Evolutionary conservation across 2,113 vertebrate species (phyloP), one percentile per base, ranked within the genome.

Genomic region (Pelecanoides urinatrix): DNA sequence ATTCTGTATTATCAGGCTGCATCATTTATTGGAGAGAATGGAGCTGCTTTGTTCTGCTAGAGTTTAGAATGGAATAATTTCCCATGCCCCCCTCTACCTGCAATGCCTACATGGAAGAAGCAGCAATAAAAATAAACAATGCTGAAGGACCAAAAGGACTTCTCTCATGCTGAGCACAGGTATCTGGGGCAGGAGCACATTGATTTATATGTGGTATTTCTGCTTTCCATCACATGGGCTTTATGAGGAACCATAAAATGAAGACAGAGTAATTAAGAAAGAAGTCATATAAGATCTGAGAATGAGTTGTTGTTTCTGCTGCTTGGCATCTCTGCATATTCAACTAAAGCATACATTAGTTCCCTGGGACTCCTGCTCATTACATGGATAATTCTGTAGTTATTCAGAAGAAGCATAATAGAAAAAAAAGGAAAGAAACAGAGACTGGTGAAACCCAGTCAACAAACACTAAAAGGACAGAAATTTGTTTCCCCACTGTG

Each of bases 201-300:
- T 68, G 73, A 90, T 85, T 93, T 91, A 77, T 88, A 17, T 22
- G 29, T 30, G 61, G 40, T 6, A 40, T 94, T 97, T 79, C 90
- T 86, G 32, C 44, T 85, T 93, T 79, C 30, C 0, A 4, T 90
- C 62, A 82, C 62, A 49, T 22, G 18, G 70, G 56, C 66, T 93
- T 90, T 94, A 90, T 72, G 66, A 67, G 52, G 20, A 92, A 82
- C 36, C 53, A 88, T 95, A 92, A 96, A 85, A 87, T 44, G 20
- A 92, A 86, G 62, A 72, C 17, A 84, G 63, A 66, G 32, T 87
- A 94, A 90, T 92, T 96, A 93, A 78, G 82, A 67, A 88, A 71
- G 78, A 58, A 75, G 82, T 58, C 29, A 65, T 47, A 30, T 34
- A 88, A 72, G 66, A 50, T 38, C 55, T 67, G 77, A 55, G 82